Conservation (phyloP, 2,888 invertebrate genomes). For the Sericinus montela region DNA sequence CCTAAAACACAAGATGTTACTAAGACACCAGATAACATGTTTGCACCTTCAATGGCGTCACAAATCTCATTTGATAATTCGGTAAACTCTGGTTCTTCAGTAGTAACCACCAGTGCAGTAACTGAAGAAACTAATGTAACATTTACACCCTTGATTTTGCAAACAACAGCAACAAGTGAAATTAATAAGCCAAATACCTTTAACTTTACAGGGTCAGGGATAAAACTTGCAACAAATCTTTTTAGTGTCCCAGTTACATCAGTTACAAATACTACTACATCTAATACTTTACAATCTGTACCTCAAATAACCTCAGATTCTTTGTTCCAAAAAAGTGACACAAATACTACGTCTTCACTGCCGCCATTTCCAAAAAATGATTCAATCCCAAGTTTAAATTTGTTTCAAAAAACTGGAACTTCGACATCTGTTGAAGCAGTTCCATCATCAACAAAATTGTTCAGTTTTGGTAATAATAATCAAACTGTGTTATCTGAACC, state of each 20-base stretch:
- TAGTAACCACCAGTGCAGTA: neutral
- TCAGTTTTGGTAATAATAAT: slow-evolving; percentile 43
- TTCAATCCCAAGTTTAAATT: slow-evolving; percentile 21
- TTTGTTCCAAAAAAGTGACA: slow-evolving; percentile 26
- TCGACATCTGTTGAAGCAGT: slow-evolving; percentile 19
- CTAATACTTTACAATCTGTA: slow-evolving; percentile 23
- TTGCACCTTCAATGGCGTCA: slow-evolving; percentile 21
- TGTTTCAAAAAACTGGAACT: slow-evolving; percentile 34
- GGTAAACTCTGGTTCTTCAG: neutral
- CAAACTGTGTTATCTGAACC: slow-evolving; percentile 25
- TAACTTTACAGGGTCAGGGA: slow-evolving; percentile 26
- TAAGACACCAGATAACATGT: neutral
- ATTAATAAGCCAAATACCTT: slow-evolving; percentile 29
- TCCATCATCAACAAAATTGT: slow-evolving; percentile 33
- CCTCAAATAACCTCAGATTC: slow-evolving; percentile 19
- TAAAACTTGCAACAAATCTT: slow-evolving; percentile 27
- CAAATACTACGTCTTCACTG: slow-evolving; percentile 24
- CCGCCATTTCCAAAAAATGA: slow-evolving; percentile 36
- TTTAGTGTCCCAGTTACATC: slow-evolving; percentile 29
- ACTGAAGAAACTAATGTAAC: neutral
- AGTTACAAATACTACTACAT: slow-evolving; percentile 22
- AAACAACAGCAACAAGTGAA: slow-evolving; percentile 21
- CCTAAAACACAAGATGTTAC: neutral
- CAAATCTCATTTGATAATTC: slow-evolving; percentile 21
- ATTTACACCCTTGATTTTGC: neutral